Percentiles rank a stretch among this genome's conserved stretches.
Conservation (phyloP, 2,797 vertebrate species). For the Tinamus major region DNA sequence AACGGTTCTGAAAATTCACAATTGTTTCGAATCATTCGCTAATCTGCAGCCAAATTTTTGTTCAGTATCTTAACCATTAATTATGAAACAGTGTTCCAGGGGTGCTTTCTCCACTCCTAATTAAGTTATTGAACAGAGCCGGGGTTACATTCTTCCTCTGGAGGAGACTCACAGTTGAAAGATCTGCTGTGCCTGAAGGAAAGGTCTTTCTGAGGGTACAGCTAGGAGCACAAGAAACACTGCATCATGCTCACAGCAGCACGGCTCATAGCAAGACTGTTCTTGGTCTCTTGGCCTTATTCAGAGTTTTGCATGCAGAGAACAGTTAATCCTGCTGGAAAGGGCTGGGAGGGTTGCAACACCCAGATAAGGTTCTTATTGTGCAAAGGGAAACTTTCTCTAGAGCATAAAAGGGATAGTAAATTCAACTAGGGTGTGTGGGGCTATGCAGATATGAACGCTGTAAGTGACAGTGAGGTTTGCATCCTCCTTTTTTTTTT, state of each 20-base stretch:
- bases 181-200: background rate
- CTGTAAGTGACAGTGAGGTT: background rate
- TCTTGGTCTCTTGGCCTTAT: background rate
- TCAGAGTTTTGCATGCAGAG: background rate
- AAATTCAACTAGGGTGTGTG: background rate
- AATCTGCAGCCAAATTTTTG: background rate
- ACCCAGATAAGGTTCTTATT: background rate
- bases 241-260: background rate
- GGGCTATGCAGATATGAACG: background rate
- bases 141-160: background rate
- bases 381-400: background rate
- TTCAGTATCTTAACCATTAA: background rate
- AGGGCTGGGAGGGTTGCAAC: constrained; percentile 1
- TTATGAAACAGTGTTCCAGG: background rate
- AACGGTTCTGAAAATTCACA: background rate
- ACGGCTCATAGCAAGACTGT: background rate
- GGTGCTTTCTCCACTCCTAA: background rate
- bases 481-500: background rate
- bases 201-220: background rate
- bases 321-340: constrained; percentile 59
- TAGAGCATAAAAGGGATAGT: background rate
- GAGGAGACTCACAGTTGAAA: background rate
- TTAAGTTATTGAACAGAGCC: background rate
- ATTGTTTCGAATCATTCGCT: background rate
- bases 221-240: accelerated